phyloP scores from a whole-genome alignment of 2,113 vertebrate genomes.

The Typhlomys cinereus region DNA sequence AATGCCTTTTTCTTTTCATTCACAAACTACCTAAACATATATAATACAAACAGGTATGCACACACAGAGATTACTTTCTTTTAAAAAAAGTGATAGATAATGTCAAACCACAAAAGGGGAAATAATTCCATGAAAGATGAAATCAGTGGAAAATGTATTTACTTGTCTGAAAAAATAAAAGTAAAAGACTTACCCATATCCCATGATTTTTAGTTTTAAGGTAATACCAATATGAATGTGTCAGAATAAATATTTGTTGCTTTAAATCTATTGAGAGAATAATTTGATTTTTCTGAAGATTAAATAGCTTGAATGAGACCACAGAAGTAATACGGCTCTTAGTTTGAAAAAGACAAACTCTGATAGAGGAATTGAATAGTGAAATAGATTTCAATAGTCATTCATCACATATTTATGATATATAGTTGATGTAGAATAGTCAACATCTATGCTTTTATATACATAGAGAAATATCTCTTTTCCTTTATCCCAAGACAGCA shows the following conservation, averaged over 20 bases:
- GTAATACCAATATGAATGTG: constrained; percentile 29
- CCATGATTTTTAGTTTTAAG: constrained; percentile 34
- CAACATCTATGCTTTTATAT: not conserved
- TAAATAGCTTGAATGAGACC: not conserved
- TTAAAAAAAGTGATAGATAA: not conserved
- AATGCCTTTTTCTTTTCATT: not conserved
- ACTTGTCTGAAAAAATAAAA: constrained; percentile 9
- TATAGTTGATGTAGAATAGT: not conserved
- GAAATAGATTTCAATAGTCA: not conserved
- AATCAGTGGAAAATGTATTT: not conserved
- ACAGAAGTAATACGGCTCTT: constrained; percentile 11
- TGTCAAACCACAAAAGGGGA: not conserved
- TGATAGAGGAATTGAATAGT: not conserved
- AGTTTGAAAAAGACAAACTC: not conserved
- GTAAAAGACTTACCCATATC: constrained; percentile 4
- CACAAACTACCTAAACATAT: not conserved
- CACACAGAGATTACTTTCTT: not conserved
- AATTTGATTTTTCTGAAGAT: constrained; percentile 40
- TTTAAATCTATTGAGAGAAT: constrained; percentile 45
- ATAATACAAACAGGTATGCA: not conserved
- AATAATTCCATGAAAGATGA: constrained; percentile 22
- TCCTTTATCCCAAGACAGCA: not conserved
- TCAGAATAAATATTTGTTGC: constrained; percentile 28
- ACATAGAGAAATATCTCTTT: not conserved
- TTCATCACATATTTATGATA: not conserved